Percentiles rank a stretch among this genome's conserved stretches.
phyloP scores from a whole-genome alignment of 2,888 invertebrate species.

The Catocala nupta region DNA sequence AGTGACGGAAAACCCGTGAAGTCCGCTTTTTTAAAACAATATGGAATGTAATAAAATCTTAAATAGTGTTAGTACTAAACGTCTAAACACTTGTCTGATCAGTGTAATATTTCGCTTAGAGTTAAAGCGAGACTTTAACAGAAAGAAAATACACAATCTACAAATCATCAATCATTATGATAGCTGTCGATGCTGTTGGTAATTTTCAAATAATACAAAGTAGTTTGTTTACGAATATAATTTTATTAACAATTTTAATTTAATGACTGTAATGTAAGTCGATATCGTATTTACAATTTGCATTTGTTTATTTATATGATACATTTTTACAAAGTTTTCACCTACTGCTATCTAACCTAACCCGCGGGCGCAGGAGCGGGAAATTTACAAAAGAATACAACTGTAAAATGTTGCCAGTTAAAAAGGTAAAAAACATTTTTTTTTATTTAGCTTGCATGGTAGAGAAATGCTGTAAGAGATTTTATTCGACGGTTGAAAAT shows the following conservation, averaged over 20 bases:
- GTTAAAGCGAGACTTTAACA: too few relatives aligned
- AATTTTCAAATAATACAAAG: constrained; percentile 69
- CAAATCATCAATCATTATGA: too few relatives aligned
- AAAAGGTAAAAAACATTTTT: constrained; percentile 34
- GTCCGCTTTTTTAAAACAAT: too few relatives aligned
- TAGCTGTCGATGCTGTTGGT: not conserved
- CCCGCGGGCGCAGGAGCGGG: constrained; percentile 38
- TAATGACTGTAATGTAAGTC: constrained; percentile 87
- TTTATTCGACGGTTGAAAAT: constrained; percentile 7
- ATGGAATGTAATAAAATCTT: too few relatives aligned
- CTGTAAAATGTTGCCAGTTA: constrained; percentile 39
- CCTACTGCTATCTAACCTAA: constrained; percentile 55
- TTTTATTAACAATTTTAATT: constrained; percentile 87
- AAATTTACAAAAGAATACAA: constrained; percentile 56
- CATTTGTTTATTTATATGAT: constrained; percentile 71
- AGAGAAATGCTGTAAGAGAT: constrained; percentile 43
- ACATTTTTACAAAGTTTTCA: constrained; percentile 85
- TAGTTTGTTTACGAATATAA: constrained; percentile 84
- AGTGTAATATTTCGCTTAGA: too few relatives aligned
- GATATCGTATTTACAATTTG: constrained; percentile 86
- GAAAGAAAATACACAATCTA: too few relatives aligned
- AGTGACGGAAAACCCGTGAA: too few relatives aligned
- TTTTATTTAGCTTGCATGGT: constrained; percentile 25
- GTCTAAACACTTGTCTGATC: too few relatives aligned
- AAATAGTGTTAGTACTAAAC: too few relatives aligned